These are phyloP conservation scores for Linnaemya tessellans DNA, from an alignment of 2,888 invertebrate genomes.

Conservation along the genomic window DNA sequence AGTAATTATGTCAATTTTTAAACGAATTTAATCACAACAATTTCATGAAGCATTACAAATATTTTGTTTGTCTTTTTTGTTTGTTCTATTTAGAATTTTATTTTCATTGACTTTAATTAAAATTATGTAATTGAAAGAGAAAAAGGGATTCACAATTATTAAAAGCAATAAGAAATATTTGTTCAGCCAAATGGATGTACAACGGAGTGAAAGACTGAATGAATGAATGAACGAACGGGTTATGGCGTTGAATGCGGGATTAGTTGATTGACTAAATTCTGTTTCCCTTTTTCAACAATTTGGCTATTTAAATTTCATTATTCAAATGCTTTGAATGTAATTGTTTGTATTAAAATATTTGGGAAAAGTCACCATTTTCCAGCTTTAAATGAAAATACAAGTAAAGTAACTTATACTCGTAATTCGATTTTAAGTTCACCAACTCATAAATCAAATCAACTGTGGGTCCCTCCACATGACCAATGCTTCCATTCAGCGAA, in stretches of 20 bases:
- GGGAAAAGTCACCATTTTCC: too few species aligned
- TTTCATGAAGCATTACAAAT: conserved; percentile 33
- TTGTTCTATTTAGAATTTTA: conserved; percentile 39
- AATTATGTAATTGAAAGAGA: conserved; percentile 13
- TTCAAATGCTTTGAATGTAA: background rate
- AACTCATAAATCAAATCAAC: too few species aligned
- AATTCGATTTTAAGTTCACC: too few species aligned
- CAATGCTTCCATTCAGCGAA: too few species aligned
- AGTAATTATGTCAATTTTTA: conserved; percentile 59
- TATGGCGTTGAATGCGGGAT: conserved; percentile 1
- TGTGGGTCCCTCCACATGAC: too few species aligned
- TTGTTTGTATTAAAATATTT: background rate
- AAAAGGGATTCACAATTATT: conserved; percentile 26
- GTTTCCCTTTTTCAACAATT: conserved; percentile 16
- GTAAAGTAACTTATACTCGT: too few species aligned
- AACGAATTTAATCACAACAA: conserved; percentile 59
- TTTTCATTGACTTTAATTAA: conserved; percentile 55
- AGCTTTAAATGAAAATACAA: too few species aligned
- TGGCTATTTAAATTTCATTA: conserved; percentile 14
- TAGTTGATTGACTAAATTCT: conserved; percentile 36
- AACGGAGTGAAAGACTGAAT: background rate
- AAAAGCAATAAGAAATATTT: conserved; percentile 14
- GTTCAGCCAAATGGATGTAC: conserved; percentile 6
- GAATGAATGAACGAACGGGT: background rate
- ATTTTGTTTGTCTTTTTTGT: conserved; percentile 13